Evolutionary conservation across 2,888 invertebrate genomes (phyloP).

Genomic region (Malthinus flaveolus): DNA sequence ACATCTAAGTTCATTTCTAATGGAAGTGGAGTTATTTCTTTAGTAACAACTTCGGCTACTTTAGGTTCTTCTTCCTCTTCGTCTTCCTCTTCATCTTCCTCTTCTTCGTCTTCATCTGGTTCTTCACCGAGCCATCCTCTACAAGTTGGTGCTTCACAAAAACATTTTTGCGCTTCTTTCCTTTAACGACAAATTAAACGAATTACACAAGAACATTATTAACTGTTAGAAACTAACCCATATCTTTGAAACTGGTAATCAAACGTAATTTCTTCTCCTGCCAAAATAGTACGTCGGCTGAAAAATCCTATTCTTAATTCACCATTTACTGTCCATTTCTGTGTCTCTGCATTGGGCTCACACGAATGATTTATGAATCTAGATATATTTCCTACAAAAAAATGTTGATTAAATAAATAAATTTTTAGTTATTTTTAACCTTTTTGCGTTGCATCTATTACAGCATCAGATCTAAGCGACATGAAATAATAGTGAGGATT

Average conservation of each 20-base stretch:
- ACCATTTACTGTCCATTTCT: conserved; percentile 95
- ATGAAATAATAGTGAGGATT: conserved; percentile 97
- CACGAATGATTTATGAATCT: conserved; percentile 99
- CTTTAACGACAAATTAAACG: conserved; percentile 56
- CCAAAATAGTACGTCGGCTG: conserved; percentile 77
- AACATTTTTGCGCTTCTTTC: conserved; percentile 94
- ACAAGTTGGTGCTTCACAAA: conserved; percentile 86
- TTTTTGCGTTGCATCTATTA: conserved; percentile 95
- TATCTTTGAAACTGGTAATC: conserved; percentile 98
- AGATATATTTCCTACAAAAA: conserved; percentile 76
- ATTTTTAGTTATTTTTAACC: conserved; percentile 50
- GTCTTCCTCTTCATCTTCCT: conserved; percentile 58
- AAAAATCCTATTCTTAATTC: conserved; percentile 97
- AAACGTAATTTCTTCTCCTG: conserved; percentile 96
- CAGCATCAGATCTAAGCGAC: conserved; percentile 89
- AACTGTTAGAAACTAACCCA: conserved; percentile 65
- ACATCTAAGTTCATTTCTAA: background rate
- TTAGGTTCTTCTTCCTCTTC: conserved; percentile 48
- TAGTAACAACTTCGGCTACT: conserved; percentile 48
- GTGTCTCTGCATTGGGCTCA: conserved; percentile 97
- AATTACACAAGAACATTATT: background rate
- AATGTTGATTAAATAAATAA: background rate
- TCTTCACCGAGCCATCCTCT: conserved; percentile 95
- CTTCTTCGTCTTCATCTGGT: conserved; percentile 71
- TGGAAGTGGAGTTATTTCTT: conserved; percentile 46